Evolutionary conservation across 2,888 invertebrate species (phyloP).

Genomic region (Timema cristinae): DNA sequence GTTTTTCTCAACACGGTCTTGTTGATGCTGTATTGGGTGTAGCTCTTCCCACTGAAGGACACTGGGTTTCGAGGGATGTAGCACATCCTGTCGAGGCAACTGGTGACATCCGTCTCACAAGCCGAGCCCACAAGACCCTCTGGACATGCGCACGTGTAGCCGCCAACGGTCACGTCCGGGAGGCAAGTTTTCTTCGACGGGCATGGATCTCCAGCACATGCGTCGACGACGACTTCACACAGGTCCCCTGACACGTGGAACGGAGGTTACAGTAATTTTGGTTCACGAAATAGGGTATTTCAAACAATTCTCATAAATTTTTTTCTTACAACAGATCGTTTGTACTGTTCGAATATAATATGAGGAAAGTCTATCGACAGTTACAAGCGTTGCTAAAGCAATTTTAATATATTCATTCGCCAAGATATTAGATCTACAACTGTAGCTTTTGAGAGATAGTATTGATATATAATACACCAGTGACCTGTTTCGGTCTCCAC

Average conservation of each 20-base stretch:
- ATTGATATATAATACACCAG: too few relatives aligned
- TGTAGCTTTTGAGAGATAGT: too few relatives aligned
- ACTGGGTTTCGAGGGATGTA: constrained; percentile 43
- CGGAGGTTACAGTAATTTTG: too few relatives aligned
- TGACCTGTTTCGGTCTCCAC: too few relatives aligned
- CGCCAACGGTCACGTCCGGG: constrained; percentile 41
- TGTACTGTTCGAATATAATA: too few relatives aligned
- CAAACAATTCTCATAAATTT: too few relatives aligned
- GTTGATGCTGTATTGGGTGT: constrained; percentile 46
- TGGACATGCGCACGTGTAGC: constrained; percentile 50
- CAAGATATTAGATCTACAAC: too few relatives aligned
- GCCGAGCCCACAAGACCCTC: constrained; percentile 46
- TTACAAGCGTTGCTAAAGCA: too few relatives aligned
- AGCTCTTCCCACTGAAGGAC: constrained; percentile 51
- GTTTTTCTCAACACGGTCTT: constrained; percentile 26
- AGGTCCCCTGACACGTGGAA: constrained; percentile 37
- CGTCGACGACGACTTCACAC: constrained; percentile 46
- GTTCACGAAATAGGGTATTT: too few relatives aligned
- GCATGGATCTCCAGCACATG: constrained; percentile 51
- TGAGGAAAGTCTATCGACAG: too few relatives aligned
- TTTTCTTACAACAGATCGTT: too few relatives aligned
- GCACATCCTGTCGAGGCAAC: constrained; percentile 37
- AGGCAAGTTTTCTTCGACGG: constrained; percentile 47
- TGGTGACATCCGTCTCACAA: constrained; percentile 36
- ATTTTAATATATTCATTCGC: too few relatives aligned